Percentiles rank a stretch among this genome's conserved stretches.
phyloP scores from a whole-genome alignment of 2,797 vertebrate genomes.

The Momotus momota region DNA sequence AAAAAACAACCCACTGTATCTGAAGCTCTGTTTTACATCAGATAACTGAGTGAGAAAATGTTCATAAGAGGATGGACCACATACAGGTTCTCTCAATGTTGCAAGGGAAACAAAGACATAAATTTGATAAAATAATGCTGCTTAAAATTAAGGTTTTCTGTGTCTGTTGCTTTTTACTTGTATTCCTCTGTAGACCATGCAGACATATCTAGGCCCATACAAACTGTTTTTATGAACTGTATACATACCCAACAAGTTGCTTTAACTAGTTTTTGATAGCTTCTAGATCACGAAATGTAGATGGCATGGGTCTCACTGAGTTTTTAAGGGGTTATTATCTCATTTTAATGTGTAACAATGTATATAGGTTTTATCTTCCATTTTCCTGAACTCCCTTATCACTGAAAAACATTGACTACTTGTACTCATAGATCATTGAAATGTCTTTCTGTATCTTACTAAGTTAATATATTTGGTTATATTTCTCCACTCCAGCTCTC shows the following conservation, averaged over 20 bases:
- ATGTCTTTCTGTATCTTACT: not conserved
- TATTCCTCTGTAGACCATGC: not conserved
- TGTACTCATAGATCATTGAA: not conserved
- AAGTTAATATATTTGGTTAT: not conserved
- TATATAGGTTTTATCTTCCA: constrained; percentile 51
- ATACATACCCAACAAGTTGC: not conserved
- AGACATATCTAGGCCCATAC: not conserved
- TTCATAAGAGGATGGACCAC: constrained; percentile 21
- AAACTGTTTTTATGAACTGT: not conserved
- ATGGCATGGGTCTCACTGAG: not conserved
- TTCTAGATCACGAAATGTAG: not conserved
- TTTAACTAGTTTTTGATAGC: not conserved
- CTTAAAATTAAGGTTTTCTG: not conserved
- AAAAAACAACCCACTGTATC: not conserved
- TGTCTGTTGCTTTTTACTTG: not conserved
- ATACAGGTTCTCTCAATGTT: constrained; percentile 23
- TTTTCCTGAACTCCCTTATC: not conserved
- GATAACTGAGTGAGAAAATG: constrained; percentile 46
- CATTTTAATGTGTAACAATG: not conserved
- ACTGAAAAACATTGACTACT: not conserved
- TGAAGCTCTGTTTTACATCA: constrained; percentile 57
- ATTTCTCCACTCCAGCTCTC: not conserved
- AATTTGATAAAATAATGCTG: constrained; percentile 16
- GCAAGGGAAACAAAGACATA: not conserved
- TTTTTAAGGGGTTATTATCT: not conserved